Evolutionary conservation across 1,140 invertebrate genomes (phyloP), one percentile per base, ranked within the genome.

Genomic region (Heliothis virescens): DNA sequence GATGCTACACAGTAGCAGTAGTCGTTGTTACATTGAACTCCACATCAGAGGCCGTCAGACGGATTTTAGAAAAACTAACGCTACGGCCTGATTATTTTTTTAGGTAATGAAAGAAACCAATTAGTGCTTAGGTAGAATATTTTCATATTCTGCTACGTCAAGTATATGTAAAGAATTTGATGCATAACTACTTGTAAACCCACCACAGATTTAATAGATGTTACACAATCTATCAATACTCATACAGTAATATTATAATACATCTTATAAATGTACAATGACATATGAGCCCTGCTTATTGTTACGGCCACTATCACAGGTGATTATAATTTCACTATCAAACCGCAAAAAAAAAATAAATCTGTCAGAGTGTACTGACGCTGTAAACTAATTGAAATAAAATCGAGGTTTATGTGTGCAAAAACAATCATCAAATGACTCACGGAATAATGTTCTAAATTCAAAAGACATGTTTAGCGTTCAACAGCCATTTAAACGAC

Each of bases 401-500:
- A 50, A n/a, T n/a, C n/a, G 15, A 62, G 3, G 16, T 62, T 62
- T 62, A 10, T 10, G 9, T 29, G 15, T 63, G 47, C 1, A n/a
- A 53, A 29, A 71, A 29, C 48, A 15, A 26, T n/a, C 13, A 52
- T 26, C 13, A 50, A 10, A 15, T 71, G 12, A 53, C 16, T 63
- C 29, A 63, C 62, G n/a, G 62, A 71, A 53, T 71, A n/a, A 29
- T 13, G 15, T 26, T 69, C 21, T 1, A 53, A 53, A 53, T 29
- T 52, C 15, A 52, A 71, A 71, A 29, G n/a, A 47, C 48, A 16
- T 29, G 1, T 12, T 13, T n/a, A 7, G 21, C 2, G 67, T 29
- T 71, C n/a, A 71, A 53, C 52, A 48, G 52, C 21, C 48, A 21
- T 71, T 71, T 53, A 71, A 29, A 29, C 29, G 48, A 50, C 34